Percentiles rank a stretch among this genome's conserved stretches.
Conservation (phyloP, 2,797 vertebrate genomes). For the Acanthurus tractus region DNA sequence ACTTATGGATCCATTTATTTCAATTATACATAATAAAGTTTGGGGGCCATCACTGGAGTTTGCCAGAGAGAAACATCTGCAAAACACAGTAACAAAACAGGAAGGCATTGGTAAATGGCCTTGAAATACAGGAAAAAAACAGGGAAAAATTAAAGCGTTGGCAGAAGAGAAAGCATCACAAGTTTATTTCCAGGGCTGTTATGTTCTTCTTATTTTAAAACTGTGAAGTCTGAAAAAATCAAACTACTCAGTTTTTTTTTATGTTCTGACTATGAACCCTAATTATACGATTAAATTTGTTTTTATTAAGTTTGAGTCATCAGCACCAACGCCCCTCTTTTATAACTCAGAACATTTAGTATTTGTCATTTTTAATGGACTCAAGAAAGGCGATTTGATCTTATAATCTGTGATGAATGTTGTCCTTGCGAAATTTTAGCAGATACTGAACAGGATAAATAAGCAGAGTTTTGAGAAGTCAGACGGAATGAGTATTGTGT, state of each 20-base stretch:
- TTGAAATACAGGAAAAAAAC: too few species aligned
- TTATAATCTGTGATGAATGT: constrained; percentile 28
- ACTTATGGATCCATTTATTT: too few species aligned
- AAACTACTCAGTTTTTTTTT: background rate
- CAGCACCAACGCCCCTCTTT: constrained; percentile 24
- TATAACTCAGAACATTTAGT: background rate
- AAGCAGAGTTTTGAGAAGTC: constrained; percentile 34
- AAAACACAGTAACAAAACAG: too few species aligned
- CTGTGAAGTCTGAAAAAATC: background rate
- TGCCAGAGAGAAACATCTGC: too few species aligned
- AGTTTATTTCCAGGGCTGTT: constrained; percentile 7
- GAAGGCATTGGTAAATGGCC: too few species aligned
- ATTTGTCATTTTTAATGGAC: constrained; percentile 21
- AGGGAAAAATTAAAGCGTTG: too few species aligned
- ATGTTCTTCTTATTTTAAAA: background rate
- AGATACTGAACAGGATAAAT: constrained; percentile 11
- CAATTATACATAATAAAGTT: too few species aligned
- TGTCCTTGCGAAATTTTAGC: constrained; percentile 19
- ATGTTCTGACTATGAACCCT: background rate
- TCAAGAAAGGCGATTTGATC: background rate
- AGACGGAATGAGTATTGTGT: constrained; percentile 49
- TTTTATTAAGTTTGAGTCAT: constrained; percentile 17
- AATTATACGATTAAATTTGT: constrained; percentile 13
- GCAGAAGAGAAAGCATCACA: background rate
- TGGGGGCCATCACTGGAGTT: too few species aligned